A percentile compares a stretch with the other conserved stretches of the same genome.
These are phyloP conservation scores for Orius laevigatus DNA, from an alignment of 1,140 invertebrate genomes.

Conservation along the genomic window DNA sequence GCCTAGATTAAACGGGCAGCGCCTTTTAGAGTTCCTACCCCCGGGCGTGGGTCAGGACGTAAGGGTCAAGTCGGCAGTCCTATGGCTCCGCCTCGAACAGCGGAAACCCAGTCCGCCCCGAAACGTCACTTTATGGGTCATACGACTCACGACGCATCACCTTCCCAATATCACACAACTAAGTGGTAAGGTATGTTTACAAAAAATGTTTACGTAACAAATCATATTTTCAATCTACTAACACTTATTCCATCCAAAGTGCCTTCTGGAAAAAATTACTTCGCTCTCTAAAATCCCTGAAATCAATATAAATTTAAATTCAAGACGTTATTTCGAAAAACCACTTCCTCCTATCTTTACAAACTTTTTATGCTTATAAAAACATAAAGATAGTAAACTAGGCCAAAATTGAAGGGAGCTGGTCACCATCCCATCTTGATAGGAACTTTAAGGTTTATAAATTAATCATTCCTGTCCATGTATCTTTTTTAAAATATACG, in stretches of 20 bases:
- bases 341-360: too few relatives aligned
- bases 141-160: slow-evolving; percentile 35
- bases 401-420: too few relatives aligned
- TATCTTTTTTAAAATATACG: background rate
- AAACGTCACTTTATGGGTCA: slow-evolving; percentile 46
- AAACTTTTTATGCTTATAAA: background rate
- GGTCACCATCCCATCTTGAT: background rate
- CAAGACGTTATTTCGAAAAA: too few relatives aligned
- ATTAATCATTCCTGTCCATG: background rate
- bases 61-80: slow-evolving; percentile 49
- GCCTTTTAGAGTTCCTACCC: slow-evolving; percentile 65
- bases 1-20: slow-evolving; percentile 61
- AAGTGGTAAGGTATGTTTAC: slow-evolving; percentile 35
- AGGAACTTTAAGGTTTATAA: background rate
- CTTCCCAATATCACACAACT: slow-evolving; percentile 36
- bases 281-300: too few relatives aligned
- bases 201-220: background rate
- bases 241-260: too few relatives aligned
- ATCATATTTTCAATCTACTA: too few relatives aligned
- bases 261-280: too few relatives aligned
- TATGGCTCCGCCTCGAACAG: slow-evolving; percentile 53
- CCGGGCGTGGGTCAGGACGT: slow-evolving; percentile 34
- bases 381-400: background rate
- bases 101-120: slow-evolving; percentile 22
- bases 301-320: too few relatives aligned